phyloP scores from a whole-genome alignment of 2,888 invertebrate species.

The Gnatocerus cornutus region DNA sequence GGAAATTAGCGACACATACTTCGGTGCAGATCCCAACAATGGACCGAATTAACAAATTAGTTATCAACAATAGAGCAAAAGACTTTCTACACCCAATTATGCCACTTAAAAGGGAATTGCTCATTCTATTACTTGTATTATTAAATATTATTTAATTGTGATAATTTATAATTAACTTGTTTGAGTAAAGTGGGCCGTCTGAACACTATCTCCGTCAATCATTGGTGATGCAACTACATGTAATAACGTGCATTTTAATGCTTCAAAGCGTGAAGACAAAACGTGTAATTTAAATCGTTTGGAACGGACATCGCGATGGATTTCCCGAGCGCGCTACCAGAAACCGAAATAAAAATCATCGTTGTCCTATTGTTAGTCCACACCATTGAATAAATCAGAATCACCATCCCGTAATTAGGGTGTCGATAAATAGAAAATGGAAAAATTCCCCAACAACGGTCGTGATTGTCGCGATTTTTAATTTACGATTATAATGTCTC shows the following conservation, averaged over 20 bases:
- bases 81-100: constrained; percentile 43
- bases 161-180: constrained; percentile 46
- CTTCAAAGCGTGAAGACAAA: constrained; percentile 40
- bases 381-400: constrained; percentile 27
- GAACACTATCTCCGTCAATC: constrained; percentile 41
- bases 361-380: constrained; percentile 31
- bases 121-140: constrained; percentile 32
- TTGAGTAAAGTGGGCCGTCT: constrained; percentile 43
- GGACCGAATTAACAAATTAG: constrained; percentile 34
- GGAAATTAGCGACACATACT: constrained; percentile 39
- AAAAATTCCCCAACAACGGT: too few relatives aligned
- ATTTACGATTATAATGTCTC: constrained; percentile 34
- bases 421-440: constrained; percentile 33
- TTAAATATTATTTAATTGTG: constrained; percentile 44
- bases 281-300: constrained; percentile 36
- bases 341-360: constrained; percentile 12
- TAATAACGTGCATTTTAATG: constrained; percentile 38
- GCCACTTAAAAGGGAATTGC: constrained; percentile 25
- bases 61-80: constrained; percentile 22
- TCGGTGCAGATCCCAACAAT: constrained; percentile 27
- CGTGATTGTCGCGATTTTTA: constrained; percentile 21
- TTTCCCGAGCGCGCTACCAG: constrained; percentile 18
- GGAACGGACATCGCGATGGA: constrained; percentile 12
- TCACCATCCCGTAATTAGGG: constrained; percentile 38
- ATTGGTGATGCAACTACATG: constrained; percentile 32